These are phyloP conservation scores for Melanocharis versteri DNA, from an alignment of 2,113 vertebrate genomes.

Conservation along the genomic window DNA sequence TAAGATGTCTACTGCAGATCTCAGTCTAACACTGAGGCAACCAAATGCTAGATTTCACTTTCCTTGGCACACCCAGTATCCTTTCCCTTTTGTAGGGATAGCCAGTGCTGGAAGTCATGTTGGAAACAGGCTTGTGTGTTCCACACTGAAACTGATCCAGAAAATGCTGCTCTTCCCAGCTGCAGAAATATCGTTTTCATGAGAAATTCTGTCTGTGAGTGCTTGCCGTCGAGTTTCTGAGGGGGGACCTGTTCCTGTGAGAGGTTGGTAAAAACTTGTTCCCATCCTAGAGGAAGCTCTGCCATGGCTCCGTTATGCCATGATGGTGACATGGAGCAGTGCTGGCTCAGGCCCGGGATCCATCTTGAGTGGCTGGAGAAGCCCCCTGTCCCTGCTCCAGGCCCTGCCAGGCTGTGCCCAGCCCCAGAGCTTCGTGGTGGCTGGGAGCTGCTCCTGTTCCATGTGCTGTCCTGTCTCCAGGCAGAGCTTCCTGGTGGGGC, in stretches of 20 bases:
- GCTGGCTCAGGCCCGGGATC: not conserved
- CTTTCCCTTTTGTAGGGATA: not conserved
- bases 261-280: not conserved
- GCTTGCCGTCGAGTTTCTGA: not conserved
- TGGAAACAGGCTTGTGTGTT: not conserved
- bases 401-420: not conserved
- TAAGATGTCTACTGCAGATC: not conserved
- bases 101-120: not conserved
- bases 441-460: not conserved
- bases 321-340: not conserved
- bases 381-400: not conserved
- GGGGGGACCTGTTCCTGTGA: not conserved
- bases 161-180: not conserved
- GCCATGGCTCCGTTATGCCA: fast-evolving
- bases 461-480: not conserved
- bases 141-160: not conserved
- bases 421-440: not conserved
- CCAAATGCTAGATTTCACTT: not conserved
- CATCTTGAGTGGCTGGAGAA: not conserved
- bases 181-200: not conserved
- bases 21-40: not conserved
- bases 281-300: not conserved
- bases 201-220: not conserved
- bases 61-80: not conserved
- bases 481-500: not conserved